Conservation (phyloP, 2,888 invertebrate species). For the Adelognathus sp. region DNA sequence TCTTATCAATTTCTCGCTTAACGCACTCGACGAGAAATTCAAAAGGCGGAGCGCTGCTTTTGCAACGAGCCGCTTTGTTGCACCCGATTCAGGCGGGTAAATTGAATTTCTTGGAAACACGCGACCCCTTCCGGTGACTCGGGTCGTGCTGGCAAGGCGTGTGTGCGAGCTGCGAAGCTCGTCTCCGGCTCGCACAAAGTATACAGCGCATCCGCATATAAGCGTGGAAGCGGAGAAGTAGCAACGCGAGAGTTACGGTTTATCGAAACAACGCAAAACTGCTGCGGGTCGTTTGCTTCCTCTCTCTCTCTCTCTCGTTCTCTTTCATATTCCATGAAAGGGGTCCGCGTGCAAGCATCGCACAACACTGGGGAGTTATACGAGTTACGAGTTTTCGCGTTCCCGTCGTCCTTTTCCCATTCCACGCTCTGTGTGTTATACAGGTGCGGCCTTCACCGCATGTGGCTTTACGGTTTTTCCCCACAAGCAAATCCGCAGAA, state of each 20-base stretch:
- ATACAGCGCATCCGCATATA: neutral
- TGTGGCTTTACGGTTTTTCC: constrained; percentile 9
- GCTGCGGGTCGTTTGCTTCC: neutral
- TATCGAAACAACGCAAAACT: constrained; percentile 33
- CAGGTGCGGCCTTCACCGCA: neutral
- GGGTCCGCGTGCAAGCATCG: constrained; percentile 23
- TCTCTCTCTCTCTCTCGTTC: neutral
- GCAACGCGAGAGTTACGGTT: constrained; percentile 19
- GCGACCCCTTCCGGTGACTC: constrained; percentile 28
- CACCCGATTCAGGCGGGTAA: constrained; percentile 23
- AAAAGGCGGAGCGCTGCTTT: neutral
- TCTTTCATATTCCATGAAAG: neutral
- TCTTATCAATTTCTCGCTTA: too few species aligned
- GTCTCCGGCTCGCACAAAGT: neutral
- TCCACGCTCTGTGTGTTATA: neutral
- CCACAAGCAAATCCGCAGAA: neutral
- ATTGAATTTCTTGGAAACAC: constrained; percentile 44
- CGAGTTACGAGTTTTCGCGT: constrained; percentile 38
- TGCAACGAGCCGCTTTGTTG: neutral
- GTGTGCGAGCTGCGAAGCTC: constrained; percentile 13
- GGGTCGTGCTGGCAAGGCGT: neutral
- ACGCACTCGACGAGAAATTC: too few species aligned
- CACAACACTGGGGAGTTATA: constrained; percentile 16
- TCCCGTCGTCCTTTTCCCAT: constrained; percentile 5
- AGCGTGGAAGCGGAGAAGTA: constrained; percentile 9